Conservation (phyloP, 2,113 vertebrate species). For the Indicator indicator region DNA sequence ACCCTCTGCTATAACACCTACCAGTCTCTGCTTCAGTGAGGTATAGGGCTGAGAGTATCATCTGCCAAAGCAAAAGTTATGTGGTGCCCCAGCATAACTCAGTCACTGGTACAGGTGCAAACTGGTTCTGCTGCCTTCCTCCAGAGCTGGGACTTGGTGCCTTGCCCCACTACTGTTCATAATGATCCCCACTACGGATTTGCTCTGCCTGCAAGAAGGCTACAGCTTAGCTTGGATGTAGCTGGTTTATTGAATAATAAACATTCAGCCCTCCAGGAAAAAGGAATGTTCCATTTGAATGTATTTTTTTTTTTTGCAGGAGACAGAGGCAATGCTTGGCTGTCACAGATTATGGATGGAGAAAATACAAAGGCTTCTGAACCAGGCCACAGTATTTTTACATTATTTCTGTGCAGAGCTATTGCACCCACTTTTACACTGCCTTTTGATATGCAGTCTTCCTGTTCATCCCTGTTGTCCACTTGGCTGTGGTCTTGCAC, state of each 20-base stretch:
- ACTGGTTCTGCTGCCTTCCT: background rate
- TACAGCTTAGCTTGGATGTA: background rate
- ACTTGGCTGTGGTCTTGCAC: background rate
- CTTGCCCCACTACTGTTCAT: background rate
- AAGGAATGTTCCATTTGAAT: background rate
- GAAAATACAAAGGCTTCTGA: background rate
- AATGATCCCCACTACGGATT: background rate
- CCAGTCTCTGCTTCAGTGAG: background rate
- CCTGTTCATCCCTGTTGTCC: background rate
- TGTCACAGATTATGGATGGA: background rate
- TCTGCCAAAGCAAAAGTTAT: background rate
- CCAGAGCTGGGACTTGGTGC: background rate
- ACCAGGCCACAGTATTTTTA: accelerated
- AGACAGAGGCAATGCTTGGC: background rate
- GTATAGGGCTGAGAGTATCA: accelerated
- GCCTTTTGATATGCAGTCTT: background rate
- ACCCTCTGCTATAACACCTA: too few relatives aligned
- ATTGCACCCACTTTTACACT: accelerated
- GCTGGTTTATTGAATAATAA: background rate
- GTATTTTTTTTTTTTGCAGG: background rate
- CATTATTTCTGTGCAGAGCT: background rate
- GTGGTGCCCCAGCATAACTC: background rate
- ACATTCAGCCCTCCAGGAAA: background rate
- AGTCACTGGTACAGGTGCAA: background rate
- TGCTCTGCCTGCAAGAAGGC: background rate